Evolutionary conservation across 2,888 invertebrate species (phyloP).

Genomic region (Cylloceria caligata): DNA sequence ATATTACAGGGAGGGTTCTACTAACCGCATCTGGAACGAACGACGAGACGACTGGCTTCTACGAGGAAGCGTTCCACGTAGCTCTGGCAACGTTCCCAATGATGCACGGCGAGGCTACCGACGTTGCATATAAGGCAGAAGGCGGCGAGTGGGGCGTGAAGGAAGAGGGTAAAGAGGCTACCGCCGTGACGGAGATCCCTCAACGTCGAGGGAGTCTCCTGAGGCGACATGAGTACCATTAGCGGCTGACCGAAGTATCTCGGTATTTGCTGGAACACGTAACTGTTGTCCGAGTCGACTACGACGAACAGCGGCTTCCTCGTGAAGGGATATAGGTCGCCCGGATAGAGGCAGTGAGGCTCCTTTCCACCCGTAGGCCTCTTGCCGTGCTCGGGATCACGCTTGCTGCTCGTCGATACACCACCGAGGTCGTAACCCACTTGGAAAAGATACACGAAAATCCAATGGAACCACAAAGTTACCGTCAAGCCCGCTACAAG

Average conservation of each 20-base stretch:
- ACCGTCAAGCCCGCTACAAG: constrained; percentile 51
- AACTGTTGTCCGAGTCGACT: constrained; percentile 98
- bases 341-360: constrained; percentile 94
- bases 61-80: constrained; percentile 95
- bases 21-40: constrained; percentile 93
- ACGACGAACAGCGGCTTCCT: constrained; percentile 96
- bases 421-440: constrained; percentile 97
- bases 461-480: constrained; percentile 67
- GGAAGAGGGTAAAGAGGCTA: constrained; percentile 96
- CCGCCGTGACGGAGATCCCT: constrained; percentile 94
- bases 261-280: constrained; percentile 96
- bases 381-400: constrained; percentile 88
- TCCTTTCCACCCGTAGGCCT: constrained; percentile 87
- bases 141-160: constrained; percentile 96
- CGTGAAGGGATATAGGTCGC: constrained; percentile 96
- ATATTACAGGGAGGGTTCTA: constrained; percentile 24
- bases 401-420: constrained; percentile 94
- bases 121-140: constrained; percentile 97
- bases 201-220: constrained; percentile 94
- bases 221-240: constrained; percentile 96
- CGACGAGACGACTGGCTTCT: constrained; percentile 94
- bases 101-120: constrained; percentile 92
- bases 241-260: constrained; percentile 97
- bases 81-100: constrained; percentile 96
- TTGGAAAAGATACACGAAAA: constrained; percentile 81